These are phyloP conservation scores for Hydroisotoma schaefferi DNA, from an alignment of 2,888 invertebrate species.

Conservation along the genomic window DNA sequence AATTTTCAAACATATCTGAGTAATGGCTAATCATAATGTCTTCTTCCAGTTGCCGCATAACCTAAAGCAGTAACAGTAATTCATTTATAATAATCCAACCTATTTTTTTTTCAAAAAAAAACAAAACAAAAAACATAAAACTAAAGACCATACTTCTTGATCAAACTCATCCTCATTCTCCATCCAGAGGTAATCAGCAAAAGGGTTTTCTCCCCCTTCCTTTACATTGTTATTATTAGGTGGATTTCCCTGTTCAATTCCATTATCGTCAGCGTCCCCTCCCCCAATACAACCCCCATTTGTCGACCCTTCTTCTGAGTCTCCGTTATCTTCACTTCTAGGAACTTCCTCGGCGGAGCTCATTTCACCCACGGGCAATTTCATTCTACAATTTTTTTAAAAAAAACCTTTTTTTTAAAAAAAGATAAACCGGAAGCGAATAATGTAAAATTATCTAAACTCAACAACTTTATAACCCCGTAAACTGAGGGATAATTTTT, in stretches of 20 bases:
- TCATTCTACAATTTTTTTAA: constrained; percentile 23
- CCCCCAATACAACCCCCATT: background rate
- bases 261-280: background rate
- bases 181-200: constrained; percentile 92
- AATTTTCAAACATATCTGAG: constrained; percentile 63
- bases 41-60: constrained; percentile 78
- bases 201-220: constrained; percentile 60
- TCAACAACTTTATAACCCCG: too few species aligned
- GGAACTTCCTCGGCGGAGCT: constrained; percentile 15
- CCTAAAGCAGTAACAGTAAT: constrained; percentile 56
- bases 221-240: background rate
- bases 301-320: background rate
- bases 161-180: constrained; percentile 91
- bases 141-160: constrained; percentile 64
- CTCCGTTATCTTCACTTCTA: background rate
- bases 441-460: too few species aligned
- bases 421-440: too few species aligned
- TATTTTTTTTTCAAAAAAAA: background rate
- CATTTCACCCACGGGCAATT: constrained; percentile 16
- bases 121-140: background rate
- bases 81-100: background rate
- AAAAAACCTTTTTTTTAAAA: too few species aligned
- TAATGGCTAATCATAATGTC: constrained; percentile 85
- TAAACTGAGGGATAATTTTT: too few species aligned
- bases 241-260: background rate